These are phyloP conservation scores for Myotis yumanensis DNA, from an alignment of 2,113 vertebrate genomes.

Conservation along the genomic window DNA sequence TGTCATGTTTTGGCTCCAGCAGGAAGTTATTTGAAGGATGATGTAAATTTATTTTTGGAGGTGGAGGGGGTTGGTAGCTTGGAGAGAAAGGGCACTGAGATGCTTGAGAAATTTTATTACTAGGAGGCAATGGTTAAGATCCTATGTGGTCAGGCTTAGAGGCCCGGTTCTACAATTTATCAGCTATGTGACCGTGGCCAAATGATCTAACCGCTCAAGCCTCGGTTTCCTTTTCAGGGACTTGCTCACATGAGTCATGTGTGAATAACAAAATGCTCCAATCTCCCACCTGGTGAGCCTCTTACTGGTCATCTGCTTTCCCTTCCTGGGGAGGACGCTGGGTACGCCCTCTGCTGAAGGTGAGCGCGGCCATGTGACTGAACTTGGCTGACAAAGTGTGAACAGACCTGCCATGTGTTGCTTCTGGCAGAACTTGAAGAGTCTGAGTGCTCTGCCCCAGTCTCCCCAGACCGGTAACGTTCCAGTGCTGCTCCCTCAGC, in stretches of 20 bases:
- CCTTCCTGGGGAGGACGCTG: not conserved
- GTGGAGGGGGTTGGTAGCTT: not conserved
- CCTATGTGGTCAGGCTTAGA: not conserved
- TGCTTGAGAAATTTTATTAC: not conserved
- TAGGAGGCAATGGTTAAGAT: not conserved
- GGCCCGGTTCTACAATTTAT: not conserved
- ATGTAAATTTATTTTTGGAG: not conserved
- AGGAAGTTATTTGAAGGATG: not conserved
- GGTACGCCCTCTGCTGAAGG: not conserved
- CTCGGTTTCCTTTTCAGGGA: not conserved
- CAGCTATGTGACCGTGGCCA: not conserved
- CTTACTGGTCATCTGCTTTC: no score
- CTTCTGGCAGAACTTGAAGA: not conserved
- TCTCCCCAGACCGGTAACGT: not conserved
- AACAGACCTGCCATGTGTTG: not conserved
- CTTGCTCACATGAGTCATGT: not conserved
- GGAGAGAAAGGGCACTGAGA: not conserved
- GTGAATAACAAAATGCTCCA: not conserved
- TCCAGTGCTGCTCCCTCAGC: not conserved
- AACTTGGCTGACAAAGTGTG: not conserved
- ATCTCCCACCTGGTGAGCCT: not conserved
- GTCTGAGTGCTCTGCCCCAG: not conserved
- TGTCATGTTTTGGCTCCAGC: not conserved
- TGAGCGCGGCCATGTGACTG: not conserved
- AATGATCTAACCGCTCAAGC: not conserved